A percentile compares a stretch with the other conserved stretches of the same genome.
These are phyloP conservation scores for Dinoponera quadriceps DNA, from an alignment of 1,140 invertebrate species.

Conservation along the genomic window DNA sequence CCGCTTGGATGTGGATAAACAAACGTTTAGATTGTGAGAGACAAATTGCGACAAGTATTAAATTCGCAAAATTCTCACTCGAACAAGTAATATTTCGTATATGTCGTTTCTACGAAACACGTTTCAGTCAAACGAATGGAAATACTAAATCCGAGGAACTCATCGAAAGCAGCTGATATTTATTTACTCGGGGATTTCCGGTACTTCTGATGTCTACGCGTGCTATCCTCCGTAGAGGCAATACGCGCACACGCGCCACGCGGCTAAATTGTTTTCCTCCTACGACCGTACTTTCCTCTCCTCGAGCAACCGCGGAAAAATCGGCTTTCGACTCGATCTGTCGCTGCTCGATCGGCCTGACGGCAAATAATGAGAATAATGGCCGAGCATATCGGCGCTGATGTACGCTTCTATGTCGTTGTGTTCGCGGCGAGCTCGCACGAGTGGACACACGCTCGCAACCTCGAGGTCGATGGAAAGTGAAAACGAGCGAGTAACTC, in stretches of 20 bases:
- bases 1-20: too few species aligned
- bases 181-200: constrained; percentile 18
- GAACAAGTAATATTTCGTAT: too few species aligned
- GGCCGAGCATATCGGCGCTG: not conserved
- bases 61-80: too few species aligned
- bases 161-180: not conserved
- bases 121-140: too few species aligned
- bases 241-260: not conserved
- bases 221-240: not conserved
- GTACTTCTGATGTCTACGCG: not conserved
- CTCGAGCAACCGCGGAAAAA: constrained; percentile 54
- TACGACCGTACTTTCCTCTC: constrained; percentile 64
- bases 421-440: constrained; percentile 27
- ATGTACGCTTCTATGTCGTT: constrained; percentile 43
- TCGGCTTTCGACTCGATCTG: constrained; percentile 71
- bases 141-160: too few species aligned
- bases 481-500: constrained; percentile 65
- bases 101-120: too few species aligned
- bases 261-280: constrained; percentile 65
- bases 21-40: too few species aligned
- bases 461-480: constrained; percentile 64
- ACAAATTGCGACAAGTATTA: too few species aligned
- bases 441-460: constrained; percentile 47
- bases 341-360: constrained; percentile 51
- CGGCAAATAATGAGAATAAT: constrained; percentile 47